Base-by-base conservation (phyloP, 2,888 invertebrate species). In the Orchesella flavescens region DNA sequence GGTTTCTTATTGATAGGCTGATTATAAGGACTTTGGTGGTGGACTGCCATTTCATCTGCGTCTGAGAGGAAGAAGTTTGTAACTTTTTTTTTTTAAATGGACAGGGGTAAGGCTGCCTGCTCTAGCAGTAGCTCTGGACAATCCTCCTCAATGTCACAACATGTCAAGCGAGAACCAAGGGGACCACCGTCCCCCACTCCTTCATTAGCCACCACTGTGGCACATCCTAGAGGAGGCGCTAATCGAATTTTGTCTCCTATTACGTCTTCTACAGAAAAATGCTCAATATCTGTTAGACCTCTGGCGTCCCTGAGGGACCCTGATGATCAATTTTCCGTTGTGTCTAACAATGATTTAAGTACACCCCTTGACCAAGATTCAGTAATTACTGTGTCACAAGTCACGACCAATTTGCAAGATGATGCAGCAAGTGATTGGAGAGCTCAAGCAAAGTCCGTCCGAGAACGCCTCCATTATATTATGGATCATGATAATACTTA, bases 401-500 rank as follows among this genome's bases (percentile, higher is more conserved):
- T 19, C 57, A 57, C 57, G 17, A 3, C 53, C 53, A 53, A 3
- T 53, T 5, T n/a, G 15, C 53, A 34, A 34, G 34, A 34, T 34
- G 34, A 34, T 0, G 34, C 55, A 9, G 34, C 12, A 44, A 9
- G 9, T 7, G 79, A 79, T 44, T 79, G 79, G 79, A 79, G 79
- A 43, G 43, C 19, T 13, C n/a, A 34, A 2, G 53, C 17, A 4
- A 53, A 43, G 21, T 55, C 43, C n/a, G 44, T 79, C n/a, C 19
- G 55, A 0, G 72, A 79, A 24, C 71, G 79, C 1, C 65, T 79
- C 0, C 71, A 72, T n/a, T 65, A 55, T 23, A 71, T 72, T 4
- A 49, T 78, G 43, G 74, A 83, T 17, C 34, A 57, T 19, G 63
- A 59, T 19, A 46, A 69, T 15, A 49, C 44, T 15, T 84, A 72